Conservation (phyloP, 2,113 vertebrate species). For the Axis porcinus region DNA sequence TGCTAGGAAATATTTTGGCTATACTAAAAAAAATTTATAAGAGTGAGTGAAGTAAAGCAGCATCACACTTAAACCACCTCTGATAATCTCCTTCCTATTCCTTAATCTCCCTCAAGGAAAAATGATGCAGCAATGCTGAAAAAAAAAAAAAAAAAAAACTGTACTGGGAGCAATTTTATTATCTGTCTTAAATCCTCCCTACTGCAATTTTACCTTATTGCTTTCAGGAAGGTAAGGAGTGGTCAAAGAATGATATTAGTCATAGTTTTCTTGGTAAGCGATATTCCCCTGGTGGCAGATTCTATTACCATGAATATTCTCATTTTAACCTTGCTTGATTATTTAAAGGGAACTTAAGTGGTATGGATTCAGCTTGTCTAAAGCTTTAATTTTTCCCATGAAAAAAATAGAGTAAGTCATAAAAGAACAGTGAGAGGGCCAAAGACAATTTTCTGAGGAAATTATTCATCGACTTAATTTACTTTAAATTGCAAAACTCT, state of each 20-base stretch:
- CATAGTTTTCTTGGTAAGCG: constrained; percentile 26
- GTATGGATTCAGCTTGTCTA: constrained; percentile 43
- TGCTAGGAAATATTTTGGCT: not conserved
- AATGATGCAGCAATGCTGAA: not conserved
- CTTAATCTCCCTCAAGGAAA: constrained; percentile 7
- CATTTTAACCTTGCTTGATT: constrained; percentile 49
- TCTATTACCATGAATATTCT: constrained; percentile 44
- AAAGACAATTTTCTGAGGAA: constrained; percentile 56
- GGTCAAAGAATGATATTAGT: constrained; percentile 17
- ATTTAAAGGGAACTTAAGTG: constrained; percentile 50
- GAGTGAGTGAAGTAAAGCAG: not conserved
- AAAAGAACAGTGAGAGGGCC: constrained; percentile 27
- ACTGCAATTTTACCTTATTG: constrained; percentile 28
- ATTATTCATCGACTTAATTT: constrained; percentile 56
- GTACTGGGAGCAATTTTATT: constrained; percentile 1
- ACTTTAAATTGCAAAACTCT: constrained; percentile 51
- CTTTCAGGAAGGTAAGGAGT: not conserved
- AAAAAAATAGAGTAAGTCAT: not conserved
- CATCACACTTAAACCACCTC: not conserved
- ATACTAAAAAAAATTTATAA: not conserved
- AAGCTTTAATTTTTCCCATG: constrained; percentile 42
- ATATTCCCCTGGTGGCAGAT: not conserved
- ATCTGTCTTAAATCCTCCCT: constrained; percentile 27
- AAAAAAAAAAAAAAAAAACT: not conserved
- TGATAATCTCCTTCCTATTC: constrained; percentile 3